These are phyloP conservation scores for Drosophila virilis DNA, from an alignment of 1,140 invertebrate genomes.

Conservation along the genomic window DNA sequence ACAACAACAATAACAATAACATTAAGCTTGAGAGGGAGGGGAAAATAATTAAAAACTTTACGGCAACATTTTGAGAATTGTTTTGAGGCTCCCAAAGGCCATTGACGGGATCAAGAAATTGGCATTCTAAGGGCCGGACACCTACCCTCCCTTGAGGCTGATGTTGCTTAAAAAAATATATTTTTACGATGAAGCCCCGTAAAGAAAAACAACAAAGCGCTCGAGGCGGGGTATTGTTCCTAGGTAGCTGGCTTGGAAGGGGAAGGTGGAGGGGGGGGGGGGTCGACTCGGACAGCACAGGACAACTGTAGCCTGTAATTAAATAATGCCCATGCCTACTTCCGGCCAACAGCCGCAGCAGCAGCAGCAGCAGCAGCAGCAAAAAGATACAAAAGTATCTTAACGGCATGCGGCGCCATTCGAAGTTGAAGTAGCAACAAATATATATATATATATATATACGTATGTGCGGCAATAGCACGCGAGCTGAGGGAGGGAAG, in stretches of 20 bases:
- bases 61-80: constrained; percentile 49
- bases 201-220: constrained; percentile 27
- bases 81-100: constrained; percentile 68
- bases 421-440: constrained; percentile 63
- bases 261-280: background rate
- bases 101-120: constrained; percentile 65
- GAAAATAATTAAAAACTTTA: constrained; percentile 75
- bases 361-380: constrained; percentile 31
- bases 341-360: constrained; percentile 33
- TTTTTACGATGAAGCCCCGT: constrained; percentile 51
- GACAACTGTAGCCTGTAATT: constrained; percentile 61
- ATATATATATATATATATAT: constrained; percentile 6
- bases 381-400: constrained; percentile 61
- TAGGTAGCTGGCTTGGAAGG: background rate
- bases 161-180: constrained; percentile 59
- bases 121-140: constrained; percentile 33
- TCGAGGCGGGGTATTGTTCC: constrained; percentile 18
- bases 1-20: constrained; percentile 19
- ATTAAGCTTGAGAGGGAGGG: background rate
- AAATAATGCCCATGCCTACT: constrained; percentile 50
- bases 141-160: background rate
- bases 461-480: background rate
- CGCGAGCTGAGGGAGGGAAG: background rate
- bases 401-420: constrained; percentile 66
- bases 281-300: constrained; percentile 13